These are phyloP conservation scores for Odobenus rosmarus DNA, from an alignment of 2,113 vertebrate genomes.

Conservation along the genomic window DNA sequence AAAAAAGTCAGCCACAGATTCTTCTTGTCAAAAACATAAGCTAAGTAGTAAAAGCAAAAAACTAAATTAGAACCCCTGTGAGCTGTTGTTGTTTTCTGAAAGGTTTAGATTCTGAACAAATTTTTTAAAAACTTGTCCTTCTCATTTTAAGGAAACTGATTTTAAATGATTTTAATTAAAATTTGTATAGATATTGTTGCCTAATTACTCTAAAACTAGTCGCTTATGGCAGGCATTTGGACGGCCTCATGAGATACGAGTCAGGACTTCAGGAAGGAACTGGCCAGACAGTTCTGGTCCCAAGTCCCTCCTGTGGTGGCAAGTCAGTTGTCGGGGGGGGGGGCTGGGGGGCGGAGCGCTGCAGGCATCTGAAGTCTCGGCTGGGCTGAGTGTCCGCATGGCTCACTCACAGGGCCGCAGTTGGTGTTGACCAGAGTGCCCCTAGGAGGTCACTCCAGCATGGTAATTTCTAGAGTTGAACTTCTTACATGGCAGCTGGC, in stretches of 20 bases:
- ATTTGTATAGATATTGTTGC: not conserved
- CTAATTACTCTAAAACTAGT: not conserved
- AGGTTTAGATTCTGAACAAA: conserved; percentile 62
- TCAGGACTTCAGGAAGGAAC: not conserved
- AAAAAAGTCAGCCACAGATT: not conserved
- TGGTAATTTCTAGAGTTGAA: not conserved
- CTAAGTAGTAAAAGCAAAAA: conserved; percentile 46
- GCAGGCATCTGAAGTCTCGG: not conserved
- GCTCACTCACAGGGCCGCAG: not conserved
- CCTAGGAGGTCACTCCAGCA: not conserved
- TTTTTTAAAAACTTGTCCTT: conserved; percentile 45
- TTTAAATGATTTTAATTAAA: conserved; percentile 31
- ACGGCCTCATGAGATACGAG: not conserved
- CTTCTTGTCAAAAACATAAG: not conserved
- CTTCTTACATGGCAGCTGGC: not conserved
- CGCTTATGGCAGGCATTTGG: not conserved
- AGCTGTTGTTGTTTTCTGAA: conserved; percentile 57
- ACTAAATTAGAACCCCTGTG: conserved; percentile 32
- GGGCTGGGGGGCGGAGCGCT: not conserved
- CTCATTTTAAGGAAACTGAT: conserved; percentile 55
- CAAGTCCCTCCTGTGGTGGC: not conserved
- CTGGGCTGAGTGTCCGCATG: too few species aligned
- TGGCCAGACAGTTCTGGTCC: not conserved
- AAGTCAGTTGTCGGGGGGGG: too few species aligned
- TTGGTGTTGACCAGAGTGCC: not conserved